Evolutionary conservation across 2,888 invertebrate genomes (phyloP).

Genomic region (Drosophila suboccidentalis): DNA sequence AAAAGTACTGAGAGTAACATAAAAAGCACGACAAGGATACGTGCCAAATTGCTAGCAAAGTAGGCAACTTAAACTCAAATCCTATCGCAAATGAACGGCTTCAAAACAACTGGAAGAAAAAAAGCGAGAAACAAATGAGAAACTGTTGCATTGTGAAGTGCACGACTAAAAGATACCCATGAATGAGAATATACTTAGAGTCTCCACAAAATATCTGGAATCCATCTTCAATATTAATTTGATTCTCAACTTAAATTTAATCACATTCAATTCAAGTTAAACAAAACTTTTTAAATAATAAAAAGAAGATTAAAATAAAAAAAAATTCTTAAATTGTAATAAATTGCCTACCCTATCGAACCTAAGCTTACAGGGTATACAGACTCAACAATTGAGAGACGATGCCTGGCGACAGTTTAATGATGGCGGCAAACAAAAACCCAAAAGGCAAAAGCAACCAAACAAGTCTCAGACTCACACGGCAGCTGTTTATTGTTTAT

Average conservation of each 20-base stretch:
- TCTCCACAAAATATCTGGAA: not conserved
- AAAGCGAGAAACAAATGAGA: constrained; percentile 8
- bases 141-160: not conserved
- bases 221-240: no score
- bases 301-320: no score
- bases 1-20: constrained; percentile 2
- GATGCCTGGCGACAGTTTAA: constrained; percentile 49
- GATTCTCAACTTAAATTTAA: no score
- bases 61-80: constrained; percentile 55
- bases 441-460: constrained; percentile 37
- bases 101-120: constrained; percentile 15
- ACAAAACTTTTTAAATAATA: no score
- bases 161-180: not conserved
- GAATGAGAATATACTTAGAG: not conserved
- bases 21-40: constrained; percentile 40
- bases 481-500: constrained; percentile 56
- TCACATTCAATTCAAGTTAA: no score
- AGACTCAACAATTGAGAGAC: constrained; percentile 26
- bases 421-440: constrained; percentile 38
- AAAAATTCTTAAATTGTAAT: no score
- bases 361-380: constrained; percentile 23
- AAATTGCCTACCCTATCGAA: not conserved
- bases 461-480: constrained; percentile 31
- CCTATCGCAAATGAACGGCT: constrained; percentile 51
- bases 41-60: constrained; percentile 58